These are phyloP conservation scores for Philopedon plagiatum DNA, from an alignment of 2,888 invertebrate genomes.

Conservation along the genomic window DNA sequence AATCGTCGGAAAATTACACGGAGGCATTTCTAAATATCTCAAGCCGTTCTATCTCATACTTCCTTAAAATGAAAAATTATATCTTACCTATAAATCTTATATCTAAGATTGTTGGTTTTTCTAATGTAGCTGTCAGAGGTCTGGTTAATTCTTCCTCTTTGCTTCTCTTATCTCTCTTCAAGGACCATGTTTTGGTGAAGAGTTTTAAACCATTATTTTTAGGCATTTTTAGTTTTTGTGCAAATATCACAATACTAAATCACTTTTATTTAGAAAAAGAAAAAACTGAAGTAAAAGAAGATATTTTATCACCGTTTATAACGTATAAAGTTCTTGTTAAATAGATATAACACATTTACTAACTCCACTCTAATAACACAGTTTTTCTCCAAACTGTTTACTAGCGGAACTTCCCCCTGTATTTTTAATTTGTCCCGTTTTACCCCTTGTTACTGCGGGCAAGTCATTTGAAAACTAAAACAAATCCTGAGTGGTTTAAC, in stretches of 20 bases:
- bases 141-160: slow-evolving; percentile 60
- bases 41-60: too few species aligned
- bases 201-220: slow-evolving; percentile 63
- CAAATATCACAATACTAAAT: slow-evolving; percentile 6
- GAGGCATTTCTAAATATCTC: too few species aligned
- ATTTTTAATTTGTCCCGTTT: background rate
- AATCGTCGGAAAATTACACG: too few species aligned
- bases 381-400: background rate
- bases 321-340: too few species aligned
- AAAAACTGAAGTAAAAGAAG: background rate
- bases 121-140: slow-evolving; percentile 73
- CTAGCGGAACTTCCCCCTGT: background rate
- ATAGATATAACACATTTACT: background rate
- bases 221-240: slow-evolving; percentile 33
- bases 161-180: slow-evolving; percentile 56
- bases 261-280: background rate
- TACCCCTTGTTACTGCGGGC: slow-evolving; percentile 20
- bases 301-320: background rate
- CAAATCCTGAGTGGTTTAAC: slow-evolving; percentile 30
- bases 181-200: slow-evolving; percentile 65
- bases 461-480: slow-evolving; percentile 35
- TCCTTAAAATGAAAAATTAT: slow-evolving; percentile 3
- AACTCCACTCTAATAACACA: background rate
- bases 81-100: slow-evolving; percentile 65
- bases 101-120: slow-evolving; percentile 72